Base-by-base conservation (phyloP, 2,113 vertebrate genomes). In the Lates calcarifer region DNA sequence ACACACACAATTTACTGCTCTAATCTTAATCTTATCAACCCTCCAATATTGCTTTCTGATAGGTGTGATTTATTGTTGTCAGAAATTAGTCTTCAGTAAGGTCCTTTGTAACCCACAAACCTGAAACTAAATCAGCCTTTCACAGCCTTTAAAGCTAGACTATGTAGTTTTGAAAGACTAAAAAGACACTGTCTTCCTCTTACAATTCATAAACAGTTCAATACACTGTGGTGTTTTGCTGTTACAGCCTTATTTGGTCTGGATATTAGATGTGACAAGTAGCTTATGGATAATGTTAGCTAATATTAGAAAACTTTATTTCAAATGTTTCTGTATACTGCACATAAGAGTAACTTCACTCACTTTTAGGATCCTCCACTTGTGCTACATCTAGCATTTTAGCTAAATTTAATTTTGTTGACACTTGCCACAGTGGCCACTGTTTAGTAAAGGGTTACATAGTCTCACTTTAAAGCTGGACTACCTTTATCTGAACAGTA, bases 11-110 rank as follows among this genome's bases (percentile, higher is more conserved):
- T 92, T 93, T 86, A 93, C 51, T 45, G 76, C 77, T 65, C 82
- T 90, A 94, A 93, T 92, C 81, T 79, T 81, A 77, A 87, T 74
- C 93, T 94, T 94, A 94, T 95, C 91, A 83, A 69, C 62, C 45
- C 55, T 72, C 47, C 65, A 87, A 79, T 90, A 85, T 73, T 72
- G 66, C 35, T 87, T 69, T 71, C 65, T 85, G 90, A 94, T 89
- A 92, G 26, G 5, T 78, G 57, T 86, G 84, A 93, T 93, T 92
- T 93, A 94, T 87, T 81, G 69, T 84, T 82, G 81, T 53, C 28
- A 66, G 69, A 86, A 69, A 78, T 69, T 68, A 71, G 47, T 84
- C 28, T 74, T 75, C 71, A 85, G 79, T 68, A 26, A 77, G 74
- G 75, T 56, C 39, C 14, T 85, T 80, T 74, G 58, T 74, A 65